Conservation (phyloP, 1,140 invertebrate species). For the Oreohelix idahoensis region DNA sequence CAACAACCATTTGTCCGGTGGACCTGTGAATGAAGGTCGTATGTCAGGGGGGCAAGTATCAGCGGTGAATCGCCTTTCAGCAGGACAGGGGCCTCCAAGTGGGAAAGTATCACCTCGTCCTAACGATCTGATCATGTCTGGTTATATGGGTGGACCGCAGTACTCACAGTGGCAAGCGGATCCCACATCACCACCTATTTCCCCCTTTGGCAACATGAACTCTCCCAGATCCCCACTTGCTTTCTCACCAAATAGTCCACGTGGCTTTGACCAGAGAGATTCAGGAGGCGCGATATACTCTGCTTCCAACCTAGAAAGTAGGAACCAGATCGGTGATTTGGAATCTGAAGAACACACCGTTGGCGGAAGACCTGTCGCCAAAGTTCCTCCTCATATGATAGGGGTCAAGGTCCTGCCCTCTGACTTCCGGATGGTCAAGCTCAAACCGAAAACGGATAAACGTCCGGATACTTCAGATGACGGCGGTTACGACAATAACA, state of each 20-base stretch:
- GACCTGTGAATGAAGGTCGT: not conserved
- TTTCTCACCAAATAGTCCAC: slow-evolving; percentile 26
- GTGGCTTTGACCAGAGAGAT: not conserved
- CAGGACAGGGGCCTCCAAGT: not conserved
- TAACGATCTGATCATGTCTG: not conserved
- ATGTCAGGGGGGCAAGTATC: not conserved
- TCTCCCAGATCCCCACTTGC: not conserved
- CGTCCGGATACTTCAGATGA: not conserved
- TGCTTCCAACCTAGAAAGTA: slow-evolving; percentile 57
- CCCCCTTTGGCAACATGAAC: not conserved
- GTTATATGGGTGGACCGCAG: not conserved
- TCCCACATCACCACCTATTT: not conserved
- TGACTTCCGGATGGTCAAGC: slow-evolving; percentile 41
- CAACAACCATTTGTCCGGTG: slow-evolving; percentile 12
- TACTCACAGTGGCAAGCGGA: slow-evolving; percentile 4
- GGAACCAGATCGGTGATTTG: not conserved
- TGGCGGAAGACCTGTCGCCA: slow-evolving; percentile 57
- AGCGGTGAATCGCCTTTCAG: not conserved
- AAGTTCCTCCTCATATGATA: slow-evolving; percentile 57
- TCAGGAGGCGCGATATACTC: slow-evolving; percentile 50
- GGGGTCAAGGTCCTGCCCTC: slow-evolving; percentile 44
- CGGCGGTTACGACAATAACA: slow-evolving; percentile 42
- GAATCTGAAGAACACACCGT: slow-evolving; percentile 30
- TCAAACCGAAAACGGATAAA: slow-evolving; percentile 36
- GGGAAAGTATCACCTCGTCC: slow-evolving; percentile 5